phyloP scores from a whole-genome alignment of 2,113 vertebrate species.

The Sturnira hondurensis region DNA sequence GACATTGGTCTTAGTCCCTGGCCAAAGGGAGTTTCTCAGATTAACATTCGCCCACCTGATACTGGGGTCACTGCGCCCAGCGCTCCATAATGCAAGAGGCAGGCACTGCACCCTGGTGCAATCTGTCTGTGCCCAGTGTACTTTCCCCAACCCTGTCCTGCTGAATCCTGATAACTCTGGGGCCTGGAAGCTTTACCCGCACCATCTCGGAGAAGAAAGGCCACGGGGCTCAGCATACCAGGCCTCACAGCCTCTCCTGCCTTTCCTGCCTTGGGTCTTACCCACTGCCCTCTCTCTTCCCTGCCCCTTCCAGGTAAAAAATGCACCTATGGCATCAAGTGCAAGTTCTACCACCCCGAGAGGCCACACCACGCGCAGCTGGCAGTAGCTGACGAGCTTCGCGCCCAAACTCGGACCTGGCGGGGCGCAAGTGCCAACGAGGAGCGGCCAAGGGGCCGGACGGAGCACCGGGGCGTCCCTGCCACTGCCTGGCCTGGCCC shows the following conservation, averaged over 20 bases:
- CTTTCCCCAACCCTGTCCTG: neutral
- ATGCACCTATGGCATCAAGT: conserved; percentile 93
- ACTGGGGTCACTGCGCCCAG: neutral
- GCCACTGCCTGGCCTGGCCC: rapidly evolving
- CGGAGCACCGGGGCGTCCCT: neutral
- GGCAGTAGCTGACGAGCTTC: conserved; percentile 89
- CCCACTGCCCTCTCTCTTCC: neutral
- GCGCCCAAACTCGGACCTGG: conserved; percentile 80
- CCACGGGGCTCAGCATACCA: rapidly evolving
- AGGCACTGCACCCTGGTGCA: neutral
- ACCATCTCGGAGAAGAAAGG: neutral
- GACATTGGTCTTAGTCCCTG: neutral
- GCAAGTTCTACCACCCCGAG: conserved; percentile 93
- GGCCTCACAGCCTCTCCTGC: rapidly evolving
- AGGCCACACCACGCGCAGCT: conserved; percentile 83
- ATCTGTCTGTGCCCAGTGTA: rapidly evolving
- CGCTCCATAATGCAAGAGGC: rapidly evolving
- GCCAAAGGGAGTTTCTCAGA: neutral
- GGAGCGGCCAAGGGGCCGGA: neutral
- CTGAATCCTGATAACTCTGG: neutral
- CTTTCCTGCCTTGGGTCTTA: neutral
- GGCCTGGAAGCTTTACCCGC: neutral
- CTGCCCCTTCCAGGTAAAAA: conserved; percentile 85
- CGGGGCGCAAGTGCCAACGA: conserved; percentile 61
- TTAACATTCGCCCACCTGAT: rapidly evolving